Evolutionary conservation across 1,140 invertebrate species (phyloP), one percentile per base, ranked within the genome.

Genomic region (Aricia agestis): DNA sequence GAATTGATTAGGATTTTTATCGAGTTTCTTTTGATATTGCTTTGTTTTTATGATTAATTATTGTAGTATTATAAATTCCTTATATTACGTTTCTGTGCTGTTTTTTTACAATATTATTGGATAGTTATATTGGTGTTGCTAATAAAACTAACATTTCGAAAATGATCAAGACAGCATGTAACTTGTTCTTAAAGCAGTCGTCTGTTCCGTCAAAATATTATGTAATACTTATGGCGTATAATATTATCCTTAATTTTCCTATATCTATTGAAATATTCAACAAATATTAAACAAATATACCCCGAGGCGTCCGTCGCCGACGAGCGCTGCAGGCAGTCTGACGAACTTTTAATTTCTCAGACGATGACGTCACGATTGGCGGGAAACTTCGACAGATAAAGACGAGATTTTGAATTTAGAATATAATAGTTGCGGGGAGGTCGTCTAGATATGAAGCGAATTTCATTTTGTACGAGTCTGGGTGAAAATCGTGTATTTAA

Each of bases 291-390:
- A 0, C 36, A 5, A 36, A 36, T 78, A 77, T 79, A 77, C 72
- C 77, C 71, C 74, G 71, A 61, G 61, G 79, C 81, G 76, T 84
- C 83, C 81, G 83, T 77, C 81, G 78, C 74, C 81, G 79, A 77
- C 80, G 79, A 83, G 74, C 75, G 83, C 83, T 80, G 78, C 76
- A 72, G 82, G 83, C 83, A 72, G 78, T 85, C 82, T 85, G 83
- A 82, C 63, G 18, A 87, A 85, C 82, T 87, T 87, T 87, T 85
- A 85, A 87, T 87, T 85, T 82, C 83, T 85, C 85, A 87, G 82
- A 83, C 80, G 83, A 83, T 85, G 85, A 87, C 81, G 80, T 81
- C 80, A 78, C 82, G 82, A 86, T 84, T 85, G 81, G 86, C 81
- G 81, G 79, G 83, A 83, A 85, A 86, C 84, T 80, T 80, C 79